Evolutionary conservation across 1,140 invertebrate species (phyloP), one percentile per base, ranked within the genome.

Genomic region (Drosophila lowei): DNA sequence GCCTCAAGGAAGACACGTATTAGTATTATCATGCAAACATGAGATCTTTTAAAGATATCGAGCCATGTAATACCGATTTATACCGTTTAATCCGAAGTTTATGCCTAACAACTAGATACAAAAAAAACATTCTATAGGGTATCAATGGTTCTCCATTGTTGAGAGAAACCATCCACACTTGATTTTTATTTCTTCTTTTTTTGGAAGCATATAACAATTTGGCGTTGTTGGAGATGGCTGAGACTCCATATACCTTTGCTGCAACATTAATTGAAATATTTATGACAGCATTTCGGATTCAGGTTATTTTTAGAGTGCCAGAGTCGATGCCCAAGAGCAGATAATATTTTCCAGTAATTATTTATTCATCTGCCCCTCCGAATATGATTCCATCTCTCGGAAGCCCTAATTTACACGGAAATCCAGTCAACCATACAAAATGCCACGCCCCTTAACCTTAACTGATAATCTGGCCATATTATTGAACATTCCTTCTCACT

Each of bases 261-360:
- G 3, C 59, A 54, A 72, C 77, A 88, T 86, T 77, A 85, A 86
- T 85, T 88, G 77, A 85, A 85, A 86, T 85, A 85, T 85, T 85
- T 70, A 85, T 75, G 62, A 50, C 72, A 18, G 44, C 56, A 48
- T 67, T 34, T 23, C 50, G 47, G 65, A 66, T 68, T 43, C 11
- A 15, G 18, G 52, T 68, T 68, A 68, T 68, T 68, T 68, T 68
- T 68, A 68, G 59, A 41, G 15, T n/a, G 67, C 41, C 43, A 4
- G 44, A 13, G 52, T 54, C 15, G 28, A 9, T 21, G 48, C 28
- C 47, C 65, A 68, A 30, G 50, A 44, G 56, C 63, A 42, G 43
- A 44, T 46, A 30, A 68, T 68, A 57, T 68, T 68, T 68, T 43
- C n/a, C 52, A 42, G 65, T 57, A 67, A 48, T 68, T 57, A 56